phyloP scores from a whole-genome alignment of 2,888 invertebrate species.

The Lasius fuliginosus region DNA sequence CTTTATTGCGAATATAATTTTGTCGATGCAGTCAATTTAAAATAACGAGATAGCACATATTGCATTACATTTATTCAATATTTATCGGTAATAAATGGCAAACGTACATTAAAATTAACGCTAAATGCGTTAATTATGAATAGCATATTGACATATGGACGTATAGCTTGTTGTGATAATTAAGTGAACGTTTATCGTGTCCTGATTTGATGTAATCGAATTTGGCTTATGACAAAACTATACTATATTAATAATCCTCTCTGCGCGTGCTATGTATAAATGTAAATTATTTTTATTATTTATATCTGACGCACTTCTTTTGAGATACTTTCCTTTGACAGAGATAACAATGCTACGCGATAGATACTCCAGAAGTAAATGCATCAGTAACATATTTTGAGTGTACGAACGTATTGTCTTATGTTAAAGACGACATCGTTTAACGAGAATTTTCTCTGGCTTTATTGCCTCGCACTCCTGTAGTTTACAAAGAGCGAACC shows the following conservation, averaged over 20 bases:
- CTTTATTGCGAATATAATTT: slow-evolving; percentile 14
- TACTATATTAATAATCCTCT: slow-evolving; percentile 32
- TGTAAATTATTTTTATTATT: slow-evolving; percentile 66
- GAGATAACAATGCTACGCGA: slow-evolving; percentile 72
- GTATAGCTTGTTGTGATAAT: slow-evolving; percentile 47
- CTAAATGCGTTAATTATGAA: slow-evolving; percentile 48
- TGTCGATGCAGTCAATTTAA: slow-evolving; percentile 5
- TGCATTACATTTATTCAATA: slow-evolving; percentile 32
- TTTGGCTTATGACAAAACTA: slow-evolving; percentile 40
- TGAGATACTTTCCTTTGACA: slow-evolving; percentile 61
- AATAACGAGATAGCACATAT: slow-evolving; percentile 4
- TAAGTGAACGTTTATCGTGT: slow-evolving; percentile 41
- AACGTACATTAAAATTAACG: slow-evolving; percentile 44
- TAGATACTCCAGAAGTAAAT: slow-evolving; percentile 70
- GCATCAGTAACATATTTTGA: slow-evolving; percentile 68
- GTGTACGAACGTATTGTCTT: slow-evolving; percentile 49
- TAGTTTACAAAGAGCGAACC: slow-evolving; percentile 34
- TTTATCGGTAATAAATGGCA: slow-evolving; percentile 41
- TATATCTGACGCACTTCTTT: slow-evolving; percentile 53
- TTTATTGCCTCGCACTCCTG: slow-evolving; percentile 29
- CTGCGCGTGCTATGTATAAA: not conserved
- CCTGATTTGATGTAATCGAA: slow-evolving; percentile 46
- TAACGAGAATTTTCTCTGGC: slow-evolving; percentile 38
- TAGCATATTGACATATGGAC: slow-evolving; percentile 51
- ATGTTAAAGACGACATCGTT: slow-evolving; percentile 63